A percentile compares a stretch with the other conserved stretches of the same genome.
These are phyloP conservation scores for Mesaphorura yosii DNA, from an alignment of 1,140 invertebrate species.

Conservation along the genomic window DNA sequence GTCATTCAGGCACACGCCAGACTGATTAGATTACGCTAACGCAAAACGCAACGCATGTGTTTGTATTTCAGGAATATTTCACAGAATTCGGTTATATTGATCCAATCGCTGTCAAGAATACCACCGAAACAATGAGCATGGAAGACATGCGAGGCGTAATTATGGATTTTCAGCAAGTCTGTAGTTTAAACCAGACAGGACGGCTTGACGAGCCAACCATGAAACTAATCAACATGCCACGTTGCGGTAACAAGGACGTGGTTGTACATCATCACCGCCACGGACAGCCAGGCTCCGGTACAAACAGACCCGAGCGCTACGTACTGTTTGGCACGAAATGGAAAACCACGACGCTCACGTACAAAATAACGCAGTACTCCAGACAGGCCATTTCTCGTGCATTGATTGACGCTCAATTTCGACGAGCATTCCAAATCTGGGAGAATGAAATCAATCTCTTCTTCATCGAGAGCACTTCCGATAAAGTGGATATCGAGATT, in stretches of 20 bases:
- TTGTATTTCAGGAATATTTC: too few relatives aligned
- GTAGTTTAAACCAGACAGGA: background rate
- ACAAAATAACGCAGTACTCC: slow-evolving; percentile 1
- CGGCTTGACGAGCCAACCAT: background rate
- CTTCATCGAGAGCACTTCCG: background rate
- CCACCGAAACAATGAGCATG: background rate
- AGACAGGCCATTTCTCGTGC: background rate
- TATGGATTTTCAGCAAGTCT: background rate
- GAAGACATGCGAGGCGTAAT: background rate
- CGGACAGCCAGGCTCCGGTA: background rate
- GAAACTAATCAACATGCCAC: slow-evolving; percentile 1
- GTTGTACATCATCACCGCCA: background rate
- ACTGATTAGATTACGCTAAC: too few relatives aligned
- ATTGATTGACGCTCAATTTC: background rate
- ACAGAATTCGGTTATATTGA: too few relatives aligned
- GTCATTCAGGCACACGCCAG: too few relatives aligned
- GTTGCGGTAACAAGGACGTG: too few relatives aligned
- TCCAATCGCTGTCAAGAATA: background rate
- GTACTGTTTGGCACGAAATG: background rate
- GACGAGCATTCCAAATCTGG: slow-evolving; percentile 1
- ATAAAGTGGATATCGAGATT: slow-evolving; percentile 6
- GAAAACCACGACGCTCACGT: background rate
- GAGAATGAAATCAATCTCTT: background rate
- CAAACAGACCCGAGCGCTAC: background rate
- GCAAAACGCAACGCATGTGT: too few relatives aligned